Evolutionary conservation across 1,140 invertebrate genomes (phyloP).

Genomic region (Luehdorfia chinensis): DNA sequence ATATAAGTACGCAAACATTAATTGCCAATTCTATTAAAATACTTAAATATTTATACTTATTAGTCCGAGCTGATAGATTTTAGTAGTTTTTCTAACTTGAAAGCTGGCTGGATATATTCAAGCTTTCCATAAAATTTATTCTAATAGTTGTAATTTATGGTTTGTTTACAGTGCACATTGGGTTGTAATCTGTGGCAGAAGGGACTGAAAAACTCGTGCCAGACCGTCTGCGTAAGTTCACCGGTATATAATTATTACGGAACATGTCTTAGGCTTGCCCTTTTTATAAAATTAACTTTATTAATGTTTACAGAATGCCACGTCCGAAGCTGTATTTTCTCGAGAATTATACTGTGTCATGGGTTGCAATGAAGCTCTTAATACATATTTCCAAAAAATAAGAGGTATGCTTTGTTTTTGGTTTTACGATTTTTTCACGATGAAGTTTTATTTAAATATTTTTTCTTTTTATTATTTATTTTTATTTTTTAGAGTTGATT

Average conservation of each 20-base stretch:
- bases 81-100: too few species aligned
- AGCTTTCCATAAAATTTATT: too few species aligned
- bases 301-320: conserved; percentile 80
- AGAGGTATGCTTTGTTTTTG: conserved; percentile 80
- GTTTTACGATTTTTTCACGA: too few species aligned
- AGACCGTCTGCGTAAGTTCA: conserved; percentile 84
- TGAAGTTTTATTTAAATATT: neutral
- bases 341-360: conserved; percentile 87
- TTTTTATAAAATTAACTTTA: too few species aligned
- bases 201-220: conserved; percentile 81
- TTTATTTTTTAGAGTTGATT: conserved; percentile 77
- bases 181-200: conserved; percentile 84
- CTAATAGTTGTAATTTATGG: too few species aligned
- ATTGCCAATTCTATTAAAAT: too few species aligned
- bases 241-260: too few species aligned
- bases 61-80: too few species aligned
- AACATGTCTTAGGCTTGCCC: too few species aligned
- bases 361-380: conserved; percentile 87
- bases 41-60: too few species aligned
- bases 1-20: too few species aligned
- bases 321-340: conserved; percentile 80
- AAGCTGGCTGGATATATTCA: too few species aligned
- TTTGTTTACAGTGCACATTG: conserved; percentile 81
- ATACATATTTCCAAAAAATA: conserved; percentile 84
- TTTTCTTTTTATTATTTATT: neutral